Evolutionary conservation across 1,140 invertebrate genomes (phyloP).

Genomic region (Armadillidium nasatum): DNA sequence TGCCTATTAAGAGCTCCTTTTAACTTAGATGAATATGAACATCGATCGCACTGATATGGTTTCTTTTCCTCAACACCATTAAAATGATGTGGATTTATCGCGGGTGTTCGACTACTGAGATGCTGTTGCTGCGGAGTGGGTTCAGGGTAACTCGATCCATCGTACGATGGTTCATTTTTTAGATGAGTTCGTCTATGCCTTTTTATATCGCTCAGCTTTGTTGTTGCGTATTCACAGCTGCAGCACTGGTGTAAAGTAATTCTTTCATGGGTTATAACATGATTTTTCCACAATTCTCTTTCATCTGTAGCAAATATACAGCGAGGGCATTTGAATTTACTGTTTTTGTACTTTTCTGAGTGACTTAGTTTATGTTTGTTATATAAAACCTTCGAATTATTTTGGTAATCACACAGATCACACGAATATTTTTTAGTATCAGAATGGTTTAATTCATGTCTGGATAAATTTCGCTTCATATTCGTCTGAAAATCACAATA

Average conservation of each 20-base stretch:
- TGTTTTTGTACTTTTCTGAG: conserved; percentile 4
- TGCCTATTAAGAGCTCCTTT: not conserved
- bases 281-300: not conserved
- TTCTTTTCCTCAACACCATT: not conserved
- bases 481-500: conserved; percentile 2
- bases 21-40: not conserved
- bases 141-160: not conserved
- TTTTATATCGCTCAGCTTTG: not conserved
- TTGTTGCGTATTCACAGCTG: not conserved
- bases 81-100: not conserved
- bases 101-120: not conserved
- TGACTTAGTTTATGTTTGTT: not conserved
- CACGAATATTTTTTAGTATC: not conserved
- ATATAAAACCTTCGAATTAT: not conserved
- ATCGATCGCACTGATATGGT: not conserved
- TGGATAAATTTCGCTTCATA: not conserved
- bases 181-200: not conserved
- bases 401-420: not conserved
- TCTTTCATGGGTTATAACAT: not conserved
- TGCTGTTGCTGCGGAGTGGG: not conserved
- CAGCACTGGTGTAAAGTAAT: not conserved
- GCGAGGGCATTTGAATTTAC: not conserved
- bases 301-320: not conserved
- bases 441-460: not conserved
- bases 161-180: not conserved